A percentile compares a stretch with the other conserved stretches of the same genome.
Conservation (phyloP, 2,888 invertebrate genomes). For the Scotopteryx bipunctaria region DNA sequence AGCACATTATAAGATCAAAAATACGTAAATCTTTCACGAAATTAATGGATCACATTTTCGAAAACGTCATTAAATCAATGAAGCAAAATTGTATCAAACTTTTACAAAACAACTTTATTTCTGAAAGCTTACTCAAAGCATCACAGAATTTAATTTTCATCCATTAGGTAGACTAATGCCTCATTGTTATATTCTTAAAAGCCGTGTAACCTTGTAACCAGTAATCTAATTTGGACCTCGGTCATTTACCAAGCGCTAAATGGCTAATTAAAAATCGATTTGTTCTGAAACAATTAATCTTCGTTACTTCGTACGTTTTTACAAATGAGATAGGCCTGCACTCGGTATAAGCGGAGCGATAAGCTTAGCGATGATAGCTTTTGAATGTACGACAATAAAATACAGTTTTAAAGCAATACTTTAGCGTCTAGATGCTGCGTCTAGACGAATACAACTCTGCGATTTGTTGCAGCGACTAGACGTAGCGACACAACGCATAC, state of each 20-base stretch:
- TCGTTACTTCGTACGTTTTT: constrained; percentile 44
- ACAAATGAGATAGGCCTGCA: constrained; percentile 16
- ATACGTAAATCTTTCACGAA: no score
- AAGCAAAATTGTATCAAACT: no score
- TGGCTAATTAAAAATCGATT: constrained; percentile 59
- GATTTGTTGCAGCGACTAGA: no score
- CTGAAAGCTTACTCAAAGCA: neutral
- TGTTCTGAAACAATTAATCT: constrained; percentile 52
- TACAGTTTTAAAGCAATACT: no score
- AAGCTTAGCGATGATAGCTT: neutral
- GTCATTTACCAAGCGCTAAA: constrained; percentile 33
- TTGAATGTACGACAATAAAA: no score
- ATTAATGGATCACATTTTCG: no score
- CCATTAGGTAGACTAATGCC: constrained; percentile 10
- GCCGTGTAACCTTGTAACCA: constrained; percentile 19
- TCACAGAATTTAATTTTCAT: neutral
- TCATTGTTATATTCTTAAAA: constrained; percentile 21
- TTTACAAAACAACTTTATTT: neutral
- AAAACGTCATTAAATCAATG: no score
- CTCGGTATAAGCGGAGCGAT: constrained; percentile 5
- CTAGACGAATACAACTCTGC: no score
- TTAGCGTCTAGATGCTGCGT: no score
- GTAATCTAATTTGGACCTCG: constrained; percentile 23
- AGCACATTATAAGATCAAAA: no score
- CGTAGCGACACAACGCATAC: no score